Base-by-base conservation (phyloP, 1,140 invertebrate genomes). In the Drosophila lini region DNA sequence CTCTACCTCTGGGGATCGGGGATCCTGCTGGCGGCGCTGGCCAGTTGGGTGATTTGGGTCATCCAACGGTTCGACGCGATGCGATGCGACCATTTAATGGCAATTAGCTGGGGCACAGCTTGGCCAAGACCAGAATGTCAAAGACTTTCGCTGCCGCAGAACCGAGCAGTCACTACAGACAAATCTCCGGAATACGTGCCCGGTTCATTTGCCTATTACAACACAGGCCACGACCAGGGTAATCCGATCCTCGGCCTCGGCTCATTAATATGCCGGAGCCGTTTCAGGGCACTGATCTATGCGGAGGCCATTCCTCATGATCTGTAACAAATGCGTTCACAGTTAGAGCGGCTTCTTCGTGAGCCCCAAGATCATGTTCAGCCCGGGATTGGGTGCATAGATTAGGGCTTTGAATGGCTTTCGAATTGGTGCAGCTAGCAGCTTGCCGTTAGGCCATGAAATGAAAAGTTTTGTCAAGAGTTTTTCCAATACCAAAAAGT, bases 181-280 rank as follows among this genome's bases (percentile, higher is more conserved):
- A 86, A 88, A 88, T 86, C 63, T 52, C 48, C 68, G 67, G 19
- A 32, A 68, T 79, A 80, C 82, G 83, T 88, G 82, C 62, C 34
- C 45, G 45, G 64, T 61, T 70, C 61, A 64, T 47, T 68, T 57
- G 41, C 40, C 59, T 79, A 53, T 86, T 64, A 48, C 31, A 22
- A 36, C 61, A 74, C 69, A 44, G 76, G 64, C 69, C 60, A 61
- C 56, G 55, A 61, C 57, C 19, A 25, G 48, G 22, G 19, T 36
- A 40, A 38, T 38, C 34, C 52, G 19, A 55, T 55, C 56, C 63
- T 28, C 16, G 11, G 45, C 25, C 13, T 40, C 10, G 55, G 56
- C 81, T 88, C 73, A 84, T 88, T 84, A 68, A 77, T 89, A 88
- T 89, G 81, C 84, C 59, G 45, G 41, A 48, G 42, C 31, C 28